Evolutionary conservation across 2,888 invertebrate species (phyloP), one percentile per base, ranked within the genome.

Genomic region (Stenchaetothrips biformis): DNA sequence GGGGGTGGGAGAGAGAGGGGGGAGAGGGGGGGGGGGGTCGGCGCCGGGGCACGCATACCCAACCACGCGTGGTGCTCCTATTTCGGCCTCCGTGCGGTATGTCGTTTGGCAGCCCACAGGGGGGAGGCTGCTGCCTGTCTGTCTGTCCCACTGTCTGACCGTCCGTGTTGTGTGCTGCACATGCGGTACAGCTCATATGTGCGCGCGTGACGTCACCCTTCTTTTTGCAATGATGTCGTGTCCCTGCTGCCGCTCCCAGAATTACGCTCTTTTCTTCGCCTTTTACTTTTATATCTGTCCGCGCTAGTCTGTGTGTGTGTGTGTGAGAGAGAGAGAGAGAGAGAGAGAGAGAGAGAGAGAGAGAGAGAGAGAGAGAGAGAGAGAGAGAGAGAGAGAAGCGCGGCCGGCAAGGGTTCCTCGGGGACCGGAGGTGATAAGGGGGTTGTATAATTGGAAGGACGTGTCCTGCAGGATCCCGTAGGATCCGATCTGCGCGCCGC

Each of bases 181-280:
- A 37, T 37, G 37, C 37, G 37, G 37, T 37, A 37, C 37, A 37
- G 37, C 53, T 11, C 53, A 53, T 18, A 53, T 13, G 53, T 13
- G 16, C 0, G 16, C 13, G 53, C 53, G 53, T 11, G 16, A 16
- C 53, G 53, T 53, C 53, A 53, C 37, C 37, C 37, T 37, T 37
- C 37, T 37, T 37, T 37, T 37, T 37, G 37, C 37, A 4, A 4
- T 37, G 37, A 4, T 37, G 37, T 37, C 37, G 37, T 53, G 53
- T 53, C 53, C 53, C 13, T 9, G 53, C 53, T 2, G 53, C 67
- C 67, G 21, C 21, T 67, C 67, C 67, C 67, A 67, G 67, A 67
- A 67, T 67, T 67, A 67, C 67, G n/a, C n/a, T 21, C 21, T 67
- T 67, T 67, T 67, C 67, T 67, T 67, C 67, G 21, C 67, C 21